Conservation (phyloP, 2,797 vertebrate species). For the Synanceia verrucosa region DNA sequence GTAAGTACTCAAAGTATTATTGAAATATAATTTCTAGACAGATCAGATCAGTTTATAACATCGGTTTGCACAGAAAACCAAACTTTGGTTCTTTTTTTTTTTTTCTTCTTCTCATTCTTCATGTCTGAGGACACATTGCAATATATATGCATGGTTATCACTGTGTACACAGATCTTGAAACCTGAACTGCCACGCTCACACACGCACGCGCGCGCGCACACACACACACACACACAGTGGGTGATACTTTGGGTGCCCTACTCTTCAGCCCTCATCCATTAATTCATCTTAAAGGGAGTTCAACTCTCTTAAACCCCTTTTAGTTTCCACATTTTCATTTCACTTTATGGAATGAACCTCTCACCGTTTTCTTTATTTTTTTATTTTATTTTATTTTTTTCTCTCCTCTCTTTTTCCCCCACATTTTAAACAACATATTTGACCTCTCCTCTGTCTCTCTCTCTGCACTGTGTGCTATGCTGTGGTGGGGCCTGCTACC, state of each 20-base stretch:
- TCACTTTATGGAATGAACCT: conserved; percentile 58
- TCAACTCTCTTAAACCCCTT: conserved; percentile 15
- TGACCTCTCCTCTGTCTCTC: conserved; percentile 68
- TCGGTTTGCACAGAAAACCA: conserved; percentile 19
- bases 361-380: conserved; percentile 43
- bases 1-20: neutral
- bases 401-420: conserved; percentile 11
- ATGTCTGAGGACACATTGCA: conserved; percentile 24
- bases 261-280: too few species aligned
- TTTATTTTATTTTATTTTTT: conserved; percentile 57
- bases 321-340: conserved; percentile 59
- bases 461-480: conserved; percentile 70
- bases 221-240: neutral
- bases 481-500: conserved; percentile 73
- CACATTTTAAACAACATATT: conserved; percentile 51
- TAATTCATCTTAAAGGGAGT: too few species aligned
- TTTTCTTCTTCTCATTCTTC: neutral
- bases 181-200: neutral
- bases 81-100: conserved; percentile 4
- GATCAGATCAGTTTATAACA: too few species aligned
- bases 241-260: conserved; percentile 1
- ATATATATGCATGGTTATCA: conserved; percentile 42
- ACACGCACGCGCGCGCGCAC: neutral
- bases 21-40: neutral
- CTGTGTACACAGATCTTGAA: conserved; percentile 32